A percentile compares a stretch with the other conserved stretches of the same genome.
Evolutionary conservation across 2,888 invertebrate species (phyloP).

Genomic region (Globia sparganii): DNA sequence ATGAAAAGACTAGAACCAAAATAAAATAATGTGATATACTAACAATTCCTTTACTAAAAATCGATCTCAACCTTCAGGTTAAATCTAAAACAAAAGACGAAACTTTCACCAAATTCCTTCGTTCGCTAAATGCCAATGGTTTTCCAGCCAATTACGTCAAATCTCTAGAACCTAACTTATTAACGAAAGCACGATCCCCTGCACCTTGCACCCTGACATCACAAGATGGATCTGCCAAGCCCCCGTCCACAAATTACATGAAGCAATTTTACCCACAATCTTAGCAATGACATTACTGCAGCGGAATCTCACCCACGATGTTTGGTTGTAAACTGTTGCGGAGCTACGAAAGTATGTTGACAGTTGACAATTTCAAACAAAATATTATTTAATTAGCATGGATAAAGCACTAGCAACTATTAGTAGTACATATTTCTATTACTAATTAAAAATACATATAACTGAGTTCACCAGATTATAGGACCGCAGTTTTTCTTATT

Average conservation of each 20-base stretch:
- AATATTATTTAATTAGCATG: neutral
- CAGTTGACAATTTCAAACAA: neutral
- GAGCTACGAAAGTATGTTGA: slow-evolving; percentile 65
- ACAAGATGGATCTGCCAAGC: slow-evolving; percentile 79
- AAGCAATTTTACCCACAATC: slow-evolving; percentile 87
- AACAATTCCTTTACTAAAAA: neutral
- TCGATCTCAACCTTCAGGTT: neutral
- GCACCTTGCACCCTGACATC: slow-evolving; percentile 73
- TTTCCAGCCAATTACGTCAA: slow-evolving; percentile 70
- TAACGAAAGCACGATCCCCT: slow-evolving; percentile 67
- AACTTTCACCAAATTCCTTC: slow-evolving; percentile 51
- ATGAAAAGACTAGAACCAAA: neutral
- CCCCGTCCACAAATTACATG: slow-evolving; percentile 84
- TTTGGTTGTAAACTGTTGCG: slow-evolving; percentile 75
- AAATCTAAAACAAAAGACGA: slow-evolving; percentile 29
- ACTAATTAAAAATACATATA: neutral
- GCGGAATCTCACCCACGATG: slow-evolving; percentile 81
- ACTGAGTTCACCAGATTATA: no score
- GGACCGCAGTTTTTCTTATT: no score
- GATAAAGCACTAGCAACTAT: no score
- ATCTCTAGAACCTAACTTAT: slow-evolving; percentile 71
- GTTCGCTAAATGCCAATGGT: slow-evolving; percentile 55
- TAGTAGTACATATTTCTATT: neutral
- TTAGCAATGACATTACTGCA: slow-evolving; percentile 86
- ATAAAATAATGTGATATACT: neutral